Evolutionary conservation across 2,797 vertebrate genomes (phyloP).

Genomic region (Channa striata): DNA sequence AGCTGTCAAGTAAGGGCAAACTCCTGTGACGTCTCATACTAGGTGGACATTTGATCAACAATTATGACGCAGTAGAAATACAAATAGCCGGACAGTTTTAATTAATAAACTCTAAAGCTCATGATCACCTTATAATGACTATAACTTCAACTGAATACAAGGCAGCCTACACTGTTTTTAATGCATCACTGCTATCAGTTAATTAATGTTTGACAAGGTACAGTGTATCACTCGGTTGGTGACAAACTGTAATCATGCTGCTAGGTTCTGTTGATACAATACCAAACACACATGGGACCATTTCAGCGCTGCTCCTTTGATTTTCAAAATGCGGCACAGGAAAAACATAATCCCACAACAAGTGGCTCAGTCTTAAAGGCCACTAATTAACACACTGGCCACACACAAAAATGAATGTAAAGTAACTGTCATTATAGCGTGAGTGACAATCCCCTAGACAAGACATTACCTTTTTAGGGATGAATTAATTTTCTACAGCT

Average conservation of each 20-base stretch:
- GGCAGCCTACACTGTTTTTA: constrained; percentile 54
- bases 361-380: constrained; percentile 75
- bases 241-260: constrained; percentile 78
- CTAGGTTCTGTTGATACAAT: constrained; percentile 79
- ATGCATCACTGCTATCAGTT: constrained; percentile 77
- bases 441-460: constrained; percentile 61
- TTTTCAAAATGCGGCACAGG: constrained; percentile 67
- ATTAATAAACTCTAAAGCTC: constrained; percentile 64
- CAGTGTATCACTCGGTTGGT: constrained; percentile 77
- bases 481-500: constrained; percentile 41
- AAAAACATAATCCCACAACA: constrained; percentile 78
- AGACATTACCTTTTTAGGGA: constrained; percentile 45
- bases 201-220: constrained; percentile 84
- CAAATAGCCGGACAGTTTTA: constrained; percentile 64
- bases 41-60: constrained; percentile 62
- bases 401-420: constrained; percentile 54
- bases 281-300: constrained; percentile 74
- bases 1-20: constrained; percentile 62
- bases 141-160: constrained; percentile 45
- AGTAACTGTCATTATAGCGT: constrained; percentile 58
- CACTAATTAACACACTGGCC: constrained; percentile 76
- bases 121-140: constrained; percentile 60
- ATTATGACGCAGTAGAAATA: constrained; percentile 43
- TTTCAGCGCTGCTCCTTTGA: constrained; percentile 74
- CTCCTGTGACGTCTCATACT: constrained; percentile 48